Evolutionary conservation across 2,113 vertebrate species (phyloP), one percentile per base, ranked within the genome.

Genomic region (Microcebus jonahi): DNA sequence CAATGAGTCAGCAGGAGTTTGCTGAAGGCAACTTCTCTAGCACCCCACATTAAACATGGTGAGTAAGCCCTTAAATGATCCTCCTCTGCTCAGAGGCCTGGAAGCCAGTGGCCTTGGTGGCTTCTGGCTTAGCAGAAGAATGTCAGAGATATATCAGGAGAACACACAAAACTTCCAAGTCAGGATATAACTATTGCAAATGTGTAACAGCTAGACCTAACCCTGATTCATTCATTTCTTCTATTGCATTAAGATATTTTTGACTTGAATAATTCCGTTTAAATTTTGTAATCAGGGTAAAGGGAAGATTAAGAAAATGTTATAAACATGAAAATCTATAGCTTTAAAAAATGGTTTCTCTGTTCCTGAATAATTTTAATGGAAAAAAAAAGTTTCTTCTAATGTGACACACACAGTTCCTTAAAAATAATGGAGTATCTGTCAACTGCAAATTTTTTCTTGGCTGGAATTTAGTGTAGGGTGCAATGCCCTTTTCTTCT

Each of bases 391-490:
- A 68, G 29, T 76, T 91, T 85, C 18, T 89, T 91, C 59, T 91
- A 61, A 67, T 86, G n/a, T 83, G 50, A 88, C 0, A 1, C 36
- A 77, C 31, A 86, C 9, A 31, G 25, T 63, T 73, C 29, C 92
- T 73, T 77, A 55, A 81, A 97, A 61, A 88, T 71, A 95, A 95
- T 79, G 83, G 89, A 23, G 20, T 70, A 53, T 87, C 83, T 92
- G 94, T 93, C 39, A 92, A 88, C 18, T 48, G 39, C 14, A 53
- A 73, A 23, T 55, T 83, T 59, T 94, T 93, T 91, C 76, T 93
- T 93, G 34, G 29, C 45, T 93, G 90, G 94, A 94, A 93, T 93
- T 89, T 85, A 63, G 79, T 86, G 53, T 91, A 93, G 87, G 90
- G 89, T 50, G 73, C 25, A 73, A 82, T 85, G 92, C 77, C 94